These are phyloP conservation scores for Pitta sordida DNA, from an alignment of 2,113 vertebrate genomes.

Conservation along the genomic window DNA sequence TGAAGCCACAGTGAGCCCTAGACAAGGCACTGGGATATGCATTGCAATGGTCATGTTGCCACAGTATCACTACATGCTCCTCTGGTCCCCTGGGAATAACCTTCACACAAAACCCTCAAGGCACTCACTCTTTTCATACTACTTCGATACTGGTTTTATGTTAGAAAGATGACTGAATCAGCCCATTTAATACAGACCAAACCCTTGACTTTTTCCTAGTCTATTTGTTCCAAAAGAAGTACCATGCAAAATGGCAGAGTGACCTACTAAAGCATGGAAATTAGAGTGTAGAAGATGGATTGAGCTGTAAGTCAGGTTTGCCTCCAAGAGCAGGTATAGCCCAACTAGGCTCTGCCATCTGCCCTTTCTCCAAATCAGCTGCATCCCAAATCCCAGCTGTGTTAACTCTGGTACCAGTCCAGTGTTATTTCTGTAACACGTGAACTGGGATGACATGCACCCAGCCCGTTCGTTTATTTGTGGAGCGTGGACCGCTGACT, in stretches of 20 bases:
- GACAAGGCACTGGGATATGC: neutral
- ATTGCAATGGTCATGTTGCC: neutral
- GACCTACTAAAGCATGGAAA: neutral
- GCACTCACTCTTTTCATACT: neutral
- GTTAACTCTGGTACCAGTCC: slow-evolving; percentile 30
- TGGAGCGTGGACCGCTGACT: neutral
- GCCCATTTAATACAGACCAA: neutral
- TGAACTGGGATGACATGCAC: neutral
- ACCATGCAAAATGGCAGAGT: neutral
- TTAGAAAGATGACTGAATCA: neutral
- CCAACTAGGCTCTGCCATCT: neutral
- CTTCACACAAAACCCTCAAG: neutral
- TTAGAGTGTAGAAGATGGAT: neutral
- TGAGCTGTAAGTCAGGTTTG: neutral
- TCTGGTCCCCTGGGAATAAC: neutral
- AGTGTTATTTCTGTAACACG: slow-evolving; percentile 29
- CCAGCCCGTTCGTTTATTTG: slow-evolving; percentile 38
- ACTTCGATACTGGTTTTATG: neutral
- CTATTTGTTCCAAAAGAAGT: neutral
- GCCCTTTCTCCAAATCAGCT: neutral
- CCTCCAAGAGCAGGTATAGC: neutral
- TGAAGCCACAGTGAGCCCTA: neutral
- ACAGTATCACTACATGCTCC: neutral
- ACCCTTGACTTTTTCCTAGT: neutral
- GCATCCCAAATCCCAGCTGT: neutral